These are phyloP conservation scores for Phymastichus coffea DNA, from an alignment of 1,140 invertebrate genomes.

Conservation along the genomic window DNA sequence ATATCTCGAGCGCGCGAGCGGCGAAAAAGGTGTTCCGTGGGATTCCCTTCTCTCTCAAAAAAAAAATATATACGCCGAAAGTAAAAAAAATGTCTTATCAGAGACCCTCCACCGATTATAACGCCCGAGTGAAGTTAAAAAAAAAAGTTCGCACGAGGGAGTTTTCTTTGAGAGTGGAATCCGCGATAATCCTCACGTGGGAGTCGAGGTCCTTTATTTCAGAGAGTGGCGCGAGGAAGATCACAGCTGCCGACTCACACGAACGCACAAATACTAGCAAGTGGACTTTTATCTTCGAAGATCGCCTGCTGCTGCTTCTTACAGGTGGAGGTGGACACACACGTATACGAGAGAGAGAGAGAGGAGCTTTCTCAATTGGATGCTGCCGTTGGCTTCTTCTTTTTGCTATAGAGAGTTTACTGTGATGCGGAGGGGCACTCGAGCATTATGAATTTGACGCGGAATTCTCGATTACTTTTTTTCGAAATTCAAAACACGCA, in stretches of 20 bases:
- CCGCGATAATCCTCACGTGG: constrained; percentile 34
- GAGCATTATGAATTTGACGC: too few relatives aligned
- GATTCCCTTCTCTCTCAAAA: background rate
- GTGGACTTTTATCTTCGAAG: background rate
- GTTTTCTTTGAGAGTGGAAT: constrained; percentile 17
- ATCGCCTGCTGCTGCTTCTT: too few relatives aligned
- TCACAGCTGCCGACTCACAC: constrained; percentile 3
- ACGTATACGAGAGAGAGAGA: too few relatives aligned
- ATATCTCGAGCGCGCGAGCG: background rate
- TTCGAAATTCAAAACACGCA: too few relatives aligned
- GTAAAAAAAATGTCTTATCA: constrained; percentile 9
- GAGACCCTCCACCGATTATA: constrained; percentile 14
- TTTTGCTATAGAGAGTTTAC: too few relatives aligned
- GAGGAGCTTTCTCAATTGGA: too few relatives aligned
- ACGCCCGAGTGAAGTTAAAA: constrained; percentile 11
- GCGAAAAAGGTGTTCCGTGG: background rate
- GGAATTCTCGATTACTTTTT: too few relatives aligned
- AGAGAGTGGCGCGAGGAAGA: constrained; percentile 29
- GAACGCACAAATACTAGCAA: background rate
- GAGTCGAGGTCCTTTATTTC: constrained; percentile 36
- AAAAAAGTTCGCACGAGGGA: background rate
- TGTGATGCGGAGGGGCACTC: too few relatives aligned
- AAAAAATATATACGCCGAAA: background rate
- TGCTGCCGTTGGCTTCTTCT: too few relatives aligned
- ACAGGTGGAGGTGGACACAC: background rate